phyloP scores from a whole-genome alignment of 2,113 vertebrate genomes.

The Oxygymnocypris stewartii region DNA sequence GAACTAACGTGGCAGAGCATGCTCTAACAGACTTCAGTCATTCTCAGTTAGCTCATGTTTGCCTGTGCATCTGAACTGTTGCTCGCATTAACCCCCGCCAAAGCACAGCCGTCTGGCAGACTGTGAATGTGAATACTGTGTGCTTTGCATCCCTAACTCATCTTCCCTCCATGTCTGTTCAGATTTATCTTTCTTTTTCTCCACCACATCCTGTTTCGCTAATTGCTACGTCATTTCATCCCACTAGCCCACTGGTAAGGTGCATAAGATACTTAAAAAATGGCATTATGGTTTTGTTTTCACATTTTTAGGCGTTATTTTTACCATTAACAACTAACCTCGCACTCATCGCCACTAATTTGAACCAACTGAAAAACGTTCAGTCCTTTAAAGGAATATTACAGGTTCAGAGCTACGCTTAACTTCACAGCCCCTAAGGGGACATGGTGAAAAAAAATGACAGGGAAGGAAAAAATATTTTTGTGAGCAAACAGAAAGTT shows the following conservation, averaged over 20 bases:
- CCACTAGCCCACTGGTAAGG: conserved; percentile 27
- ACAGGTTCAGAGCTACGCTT: background rate
- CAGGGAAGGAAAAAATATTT: background rate
- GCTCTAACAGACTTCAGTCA: conserved; percentile 34
- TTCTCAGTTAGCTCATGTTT: conserved; percentile 69
- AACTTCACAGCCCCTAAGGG: background rate
- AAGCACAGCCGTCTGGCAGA: conserved; percentile 61
- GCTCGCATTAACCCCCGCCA: conserved; percentile 66
- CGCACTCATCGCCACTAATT: background rate
- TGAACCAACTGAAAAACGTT: background rate
- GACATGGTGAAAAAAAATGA: background rate
- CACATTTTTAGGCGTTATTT: background rate
- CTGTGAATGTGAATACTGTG: conserved; percentile 72
- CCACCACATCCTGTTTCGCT: background rate
- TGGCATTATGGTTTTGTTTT: conserved; percentile 7
- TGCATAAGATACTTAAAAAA: conserved; percentile 15
- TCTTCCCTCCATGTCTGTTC: conserved; percentile 68
- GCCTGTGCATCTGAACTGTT: conserved; percentile 75
- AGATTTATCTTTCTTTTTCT: conserved; percentile 17
- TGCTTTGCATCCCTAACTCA: conserved; percentile 71
- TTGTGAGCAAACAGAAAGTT: background rate
- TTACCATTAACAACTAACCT: conserved; percentile 28
- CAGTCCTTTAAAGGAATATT: background rate
- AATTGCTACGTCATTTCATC: background rate
- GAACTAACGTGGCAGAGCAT: conserved; percentile 25